phyloP scores from a whole-genome alignment of 2,797 vertebrate genomes.

The Spinibarbus caldwelli region DNA sequence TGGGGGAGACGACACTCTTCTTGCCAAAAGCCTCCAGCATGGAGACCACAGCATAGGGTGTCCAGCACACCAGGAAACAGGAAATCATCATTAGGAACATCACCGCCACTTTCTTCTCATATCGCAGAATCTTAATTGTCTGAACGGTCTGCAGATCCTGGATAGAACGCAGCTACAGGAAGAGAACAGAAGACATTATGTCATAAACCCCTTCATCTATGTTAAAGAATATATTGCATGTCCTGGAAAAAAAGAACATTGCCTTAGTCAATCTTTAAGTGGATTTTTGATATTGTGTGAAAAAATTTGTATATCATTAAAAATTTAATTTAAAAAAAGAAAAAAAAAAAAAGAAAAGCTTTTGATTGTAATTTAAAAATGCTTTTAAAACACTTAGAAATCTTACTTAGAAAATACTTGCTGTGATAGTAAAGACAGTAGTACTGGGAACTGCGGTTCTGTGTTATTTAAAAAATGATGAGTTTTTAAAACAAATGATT shows the following conservation, averaged over 20 bases:
- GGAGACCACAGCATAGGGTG: constrained; percentile 88
- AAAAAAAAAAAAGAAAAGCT: no score
- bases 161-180: constrained; percentile 83
- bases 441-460: not conserved
- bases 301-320: not conserved
- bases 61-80: constrained; percentile 90
- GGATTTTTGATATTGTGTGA: not conserved
- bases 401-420: no score
- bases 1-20: constrained; percentile 83
- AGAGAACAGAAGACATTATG: not conserved
- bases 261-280: not conserved
- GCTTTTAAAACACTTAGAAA: no score
- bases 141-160: constrained; percentile 91
- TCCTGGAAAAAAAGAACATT: not conserved
- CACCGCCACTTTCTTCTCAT: constrained; percentile 90
- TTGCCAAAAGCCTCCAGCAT: constrained; percentile 87
- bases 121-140: constrained; percentile 88
- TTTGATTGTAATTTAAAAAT: no score
- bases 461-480: not conserved
- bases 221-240: not conserved
- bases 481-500: not conserved
- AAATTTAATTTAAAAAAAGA: no score
- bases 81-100: constrained; percentile 93
- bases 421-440: not conserved
- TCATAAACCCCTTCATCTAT: not conserved